Evolutionary conservation across 2,113 vertebrate genomes (phyloP), one percentile per base, ranked within the genome.

Genomic region (Perca flavescens): DNA sequence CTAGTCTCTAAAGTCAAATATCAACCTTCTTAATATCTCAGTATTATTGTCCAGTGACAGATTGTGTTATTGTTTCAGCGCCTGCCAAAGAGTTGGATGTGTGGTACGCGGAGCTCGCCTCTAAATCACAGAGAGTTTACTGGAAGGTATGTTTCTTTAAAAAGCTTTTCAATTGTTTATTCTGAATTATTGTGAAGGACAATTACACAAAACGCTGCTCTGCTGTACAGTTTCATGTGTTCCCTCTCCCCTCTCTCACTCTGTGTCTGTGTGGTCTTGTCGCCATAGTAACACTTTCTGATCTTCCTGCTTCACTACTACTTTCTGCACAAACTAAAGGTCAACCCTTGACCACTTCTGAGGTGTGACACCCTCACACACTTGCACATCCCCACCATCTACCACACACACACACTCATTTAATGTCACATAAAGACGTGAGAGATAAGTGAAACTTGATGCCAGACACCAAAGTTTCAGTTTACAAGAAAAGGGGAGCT

Each of bases 401-500:
- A 50, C 54, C 76, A 66, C 80, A 79, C 43, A 63, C 28, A 7
- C 0, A 56, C 36, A 76, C 12, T 58, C 34, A 79, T 74, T 73
- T 71, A 73, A 78, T 56, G 76, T 77, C 73, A 79, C 36, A 66
- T 28, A 53, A 31, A 77, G 69, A 79, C 25, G 28, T 22, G 19
- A 82, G 84, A 86, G 57, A 71, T 84, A 64, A 83, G 73, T 91
- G 92, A 94, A 95, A 95, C 90, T 74, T 72, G 84, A 56, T 67
- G 53, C 69, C 80, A 78, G 64, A 80, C 66, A 36, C 82, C 54
- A 17, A 79, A 86, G 93, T 95, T 95, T 95, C 94, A 91, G 75
- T 95, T 95, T 93, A 93, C 89, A 82, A 93, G 92, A 95, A 95
- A 82, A 64, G 69, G 53, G 57, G 62, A 69, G 82, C 80, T 94